Evolutionary conservation across 2,888 invertebrate genomes (phyloP), one percentile per base, ranked within the genome.

Genomic region (Crematogaster levior): DNA sequence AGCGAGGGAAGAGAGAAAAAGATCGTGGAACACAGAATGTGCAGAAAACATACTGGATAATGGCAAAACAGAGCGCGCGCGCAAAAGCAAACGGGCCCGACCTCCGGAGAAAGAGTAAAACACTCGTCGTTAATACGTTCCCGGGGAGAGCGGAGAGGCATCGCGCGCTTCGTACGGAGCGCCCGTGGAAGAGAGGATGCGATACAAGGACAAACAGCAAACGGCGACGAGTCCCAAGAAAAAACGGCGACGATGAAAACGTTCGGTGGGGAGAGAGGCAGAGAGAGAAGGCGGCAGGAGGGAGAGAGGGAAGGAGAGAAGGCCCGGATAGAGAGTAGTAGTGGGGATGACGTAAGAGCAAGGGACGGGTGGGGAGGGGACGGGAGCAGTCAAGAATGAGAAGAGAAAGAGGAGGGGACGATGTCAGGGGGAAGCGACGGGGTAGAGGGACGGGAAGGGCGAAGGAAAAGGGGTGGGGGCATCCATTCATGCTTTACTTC

Each of bases 401-500:
- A 81, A 68, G 53, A 70, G 63, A 27, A 43, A 63, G 80, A 58
- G 40, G 21, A 58, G 70, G 51, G 65, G 70, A 21, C 0, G 10
- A 30, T 9, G 21, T 37, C 53, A 77, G 63, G 79, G 82, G 68
- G 86, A 83, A 80, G 6, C 18, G 15, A 43, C 40, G 85, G 82
- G 81, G 66, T 24, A 81, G 70, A 21, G 70, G 81, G 75, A 83
- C 83, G 73, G 87, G 87, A 85, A 86, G 83, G 84, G 81, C 70
- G 83, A 83, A 86, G 82, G 84, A 63, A 83, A 70, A 82, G 65
- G 43, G 84, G 92, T 91, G 93, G 93, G 93, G 92, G 92, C 91
- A 93, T 91, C 93, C 93, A 94, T 93, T 94, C 94, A 94, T 94
- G 92, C 91, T 93, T 94, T 93, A 93, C 92, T 92, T 92, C 91